These are phyloP conservation scores for Rotaria macrura DNA, from an alignment of 2,888 invertebrate genomes.

Conservation along the genomic window DNA sequence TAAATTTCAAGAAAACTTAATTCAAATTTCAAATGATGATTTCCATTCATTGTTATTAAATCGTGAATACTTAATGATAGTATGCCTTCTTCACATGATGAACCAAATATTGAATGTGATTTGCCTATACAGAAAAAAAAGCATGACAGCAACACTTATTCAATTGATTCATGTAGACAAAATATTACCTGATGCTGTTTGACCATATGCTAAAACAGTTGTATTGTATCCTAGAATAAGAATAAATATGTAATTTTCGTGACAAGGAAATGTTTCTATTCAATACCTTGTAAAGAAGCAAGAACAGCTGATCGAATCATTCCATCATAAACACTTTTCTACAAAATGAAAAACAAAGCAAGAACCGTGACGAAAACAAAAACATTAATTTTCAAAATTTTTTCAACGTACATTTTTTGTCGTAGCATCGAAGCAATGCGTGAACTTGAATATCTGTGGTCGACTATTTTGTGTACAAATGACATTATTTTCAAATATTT, in stretches of 20 bases:
- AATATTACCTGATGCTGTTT: background rate
- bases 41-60: constrained; percentile 1
- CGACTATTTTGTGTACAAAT: constrained; percentile 1
- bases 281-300: background rate
- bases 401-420: background rate
- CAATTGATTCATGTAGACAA: background rate
- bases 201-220: background rate
- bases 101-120: constrained; percentile 13
- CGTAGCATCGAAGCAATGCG: background rate
- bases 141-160: background rate
- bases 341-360: background rate
- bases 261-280: too few species aligned
- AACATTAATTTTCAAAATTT: background rate
- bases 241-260: background rate
- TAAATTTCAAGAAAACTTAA: constrained; percentile 11
- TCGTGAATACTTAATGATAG: constrained; percentile 2
- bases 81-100: background rate
- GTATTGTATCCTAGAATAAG: background rate
- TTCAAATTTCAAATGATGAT: constrained; percentile 11
- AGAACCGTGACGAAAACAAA: too few species aligned
- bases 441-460: constrained; percentile 3
- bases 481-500: background rate
- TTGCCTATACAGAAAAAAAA: background rate
- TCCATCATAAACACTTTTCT: background rate
- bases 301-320: constrained; percentile 21